Evolutionary conservation across 2,797 vertebrate species (phyloP).

Genomic region (Clarias platycephalus): DNA sequence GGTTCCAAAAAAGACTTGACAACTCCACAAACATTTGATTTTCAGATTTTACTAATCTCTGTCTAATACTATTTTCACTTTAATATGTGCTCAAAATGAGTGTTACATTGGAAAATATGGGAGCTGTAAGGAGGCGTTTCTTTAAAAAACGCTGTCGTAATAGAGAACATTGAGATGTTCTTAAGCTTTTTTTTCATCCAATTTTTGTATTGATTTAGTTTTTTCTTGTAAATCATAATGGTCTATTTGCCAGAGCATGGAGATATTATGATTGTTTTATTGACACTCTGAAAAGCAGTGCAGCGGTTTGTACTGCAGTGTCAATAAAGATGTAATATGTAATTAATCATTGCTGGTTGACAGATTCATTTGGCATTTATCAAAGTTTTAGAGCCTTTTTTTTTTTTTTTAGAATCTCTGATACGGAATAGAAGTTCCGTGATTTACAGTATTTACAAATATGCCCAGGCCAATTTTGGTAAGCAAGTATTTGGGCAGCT

Average conservation of each 20-base stretch:
- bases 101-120: neutral
- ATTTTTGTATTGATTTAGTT: conserved; percentile 8
- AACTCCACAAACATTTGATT: conserved; percentile 10
- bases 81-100: neutral
- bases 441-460: conserved; percentile 11
- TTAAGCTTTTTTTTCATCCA: conserved; percentile 9
- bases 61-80: neutral
- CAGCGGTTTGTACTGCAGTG: conserved; percentile 73
- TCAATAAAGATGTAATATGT: conserved; percentile 68
- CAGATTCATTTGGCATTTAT: conserved; percentile 1
- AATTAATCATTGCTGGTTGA: conserved; percentile 67
- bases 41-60: conserved; percentile 10
- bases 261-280: conserved; percentile 64
- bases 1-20: conserved; percentile 17
- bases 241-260: conserved; percentile 67
- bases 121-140: neutral
- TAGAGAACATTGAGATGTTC: neutral
- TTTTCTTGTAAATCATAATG: conserved; percentile 51
- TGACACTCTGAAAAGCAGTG: conserved; percentile 70
- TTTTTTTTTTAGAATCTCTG: conserved; percentile 1
- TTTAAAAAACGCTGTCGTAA: neutral
- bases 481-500: neutral
- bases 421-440: neutral
- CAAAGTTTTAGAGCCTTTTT: neutral
- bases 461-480: neutral